Base-by-base conservation (phyloP, 2,113 vertebrate genomes). In the Oryzias javanicus region DNA sequence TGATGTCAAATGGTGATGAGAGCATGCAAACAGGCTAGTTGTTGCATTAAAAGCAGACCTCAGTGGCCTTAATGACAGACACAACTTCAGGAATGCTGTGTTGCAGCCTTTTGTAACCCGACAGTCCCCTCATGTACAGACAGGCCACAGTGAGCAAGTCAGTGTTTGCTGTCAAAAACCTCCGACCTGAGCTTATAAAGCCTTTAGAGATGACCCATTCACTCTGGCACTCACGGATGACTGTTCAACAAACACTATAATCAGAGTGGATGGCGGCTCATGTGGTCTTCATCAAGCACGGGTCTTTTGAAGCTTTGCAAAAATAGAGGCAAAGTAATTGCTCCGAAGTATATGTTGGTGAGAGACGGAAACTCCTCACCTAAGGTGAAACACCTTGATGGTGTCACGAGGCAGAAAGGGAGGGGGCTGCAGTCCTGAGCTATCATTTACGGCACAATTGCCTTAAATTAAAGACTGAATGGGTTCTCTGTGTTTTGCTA, bases 301-400 rank as follows among this genome's bases (percentile, higher is more conserved):
- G n/a, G 45, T 74, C 76, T 67, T 89, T 83, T 88, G 80, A 90
- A 83, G 84, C 42, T 42, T 46, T 55, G 52, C 60, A 57, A 49
- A 69, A 60, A 79, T 58, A 63, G 50, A 88, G 76, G 83, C 79
- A n/a, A 67, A 67, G 62, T 89, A 85, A 89, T 90, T 89, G 69
- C 77, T 49, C 78, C 50, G 50, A 86, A 86, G 72, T 75, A 80
- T 60, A 87, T 74, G 81, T 64, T 84, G 41, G 49, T 24, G 65
- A 74, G 60, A 61, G 20, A 42, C 76, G 77, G 86, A 85, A 87
- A 83, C 79, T 82, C 79, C 82, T 84, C 83, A 73, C 67, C 80
- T 84, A n/a, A 47, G 67, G 64, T 81, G 57, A 76, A 78, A 81
- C 20, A 64, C 42, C n/a, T 50, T 15, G 16, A 47, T 49, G 60